Evolutionary conservation across 2,113 vertebrate species (phyloP), one percentile per base, ranked within the genome.

Genomic region (Malurus elegans): DNA sequence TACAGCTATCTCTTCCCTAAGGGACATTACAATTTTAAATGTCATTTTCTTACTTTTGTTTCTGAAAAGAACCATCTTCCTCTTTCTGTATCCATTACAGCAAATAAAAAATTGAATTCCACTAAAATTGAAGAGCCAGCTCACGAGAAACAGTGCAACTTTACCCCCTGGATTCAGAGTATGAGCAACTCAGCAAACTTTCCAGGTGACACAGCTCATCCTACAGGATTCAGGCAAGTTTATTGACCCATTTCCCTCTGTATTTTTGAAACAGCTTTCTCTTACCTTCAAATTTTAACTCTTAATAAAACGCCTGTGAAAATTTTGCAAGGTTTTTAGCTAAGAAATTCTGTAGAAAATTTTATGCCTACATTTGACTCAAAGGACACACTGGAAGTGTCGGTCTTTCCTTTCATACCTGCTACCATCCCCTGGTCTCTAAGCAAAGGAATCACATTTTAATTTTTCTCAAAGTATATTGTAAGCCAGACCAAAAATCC

Each of bases 91-190:
- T 47, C n/a, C 1, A 4, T 75, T 92, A 79, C 28, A 91, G 69
- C 31, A 92, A 97, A 70, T 87, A 36, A 67, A 80, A 93, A 73
- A 79, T 44, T 62, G 91, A n/a, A 92, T 92, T 94, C 89, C 28
- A 64, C 79, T 62, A 51, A 14, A 58, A 24, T 61, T 87, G 69
- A 95, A 90, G 67, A 76, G 42, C 19, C 60, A 83, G 42, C 40
- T 95, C 60, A 65, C 31, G 58, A 93, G 66, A 86, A 96, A 91
- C 26, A n/a, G 19, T 14, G 65, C 67, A 75, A 31, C 90, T 66
- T 91, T 60, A 17, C 45, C 61, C 51, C 42, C 8, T 26, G 53
- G 28, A 87, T 64, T 64, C 51, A 54, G 25, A 64, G 36, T 14
- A 29, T 23, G 32, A 85, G 40, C 70, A 95, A 32, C 24, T 51